Conservation (phyloP, 2,888 invertebrate species). For the Meiosimyza platycephala region DNA sequence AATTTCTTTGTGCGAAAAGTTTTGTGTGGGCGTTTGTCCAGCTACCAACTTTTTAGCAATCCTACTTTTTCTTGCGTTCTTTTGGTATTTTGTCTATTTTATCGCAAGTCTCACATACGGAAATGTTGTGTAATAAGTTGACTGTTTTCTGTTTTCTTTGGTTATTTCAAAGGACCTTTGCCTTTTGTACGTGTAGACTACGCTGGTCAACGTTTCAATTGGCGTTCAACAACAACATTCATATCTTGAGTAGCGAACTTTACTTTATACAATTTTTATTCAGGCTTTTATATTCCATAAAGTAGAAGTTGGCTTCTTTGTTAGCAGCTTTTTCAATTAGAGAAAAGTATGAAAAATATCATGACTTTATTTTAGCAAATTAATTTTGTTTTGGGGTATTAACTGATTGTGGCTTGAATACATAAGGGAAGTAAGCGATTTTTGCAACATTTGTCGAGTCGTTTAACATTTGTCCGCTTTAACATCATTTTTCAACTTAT, state of each 20-base stretch:
- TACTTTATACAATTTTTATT: background rate
- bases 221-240: background rate
- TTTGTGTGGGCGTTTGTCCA: constrained; percentile 4
- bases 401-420: background rate
- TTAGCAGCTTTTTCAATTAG: constrained; percentile 9
- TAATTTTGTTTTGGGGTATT: constrained; percentile 10
- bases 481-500: too few species aligned
- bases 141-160: background rate
- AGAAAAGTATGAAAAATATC: constrained; percentile 12
- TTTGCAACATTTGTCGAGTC: too few species aligned
- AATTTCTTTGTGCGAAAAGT: background rate
- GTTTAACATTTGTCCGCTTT: too few species aligned
- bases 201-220: constrained; percentile 7
- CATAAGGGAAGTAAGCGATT: too few species aligned
- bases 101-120: constrained; percentile 30
- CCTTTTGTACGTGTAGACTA: background rate
- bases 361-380: constrained; percentile 11
- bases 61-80: background rate
- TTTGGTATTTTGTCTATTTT: constrained; percentile 18
- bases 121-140: constrained; percentile 32
- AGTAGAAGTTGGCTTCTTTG: constrained; percentile 5
- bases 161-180: constrained; percentile 2
- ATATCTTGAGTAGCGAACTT: constrained; percentile 21
- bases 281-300: background rate
- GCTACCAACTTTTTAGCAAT: background rate